Base-by-base conservation (phyloP, 2,113 vertebrate genomes). In the Leptosomus discolor region DNA sequence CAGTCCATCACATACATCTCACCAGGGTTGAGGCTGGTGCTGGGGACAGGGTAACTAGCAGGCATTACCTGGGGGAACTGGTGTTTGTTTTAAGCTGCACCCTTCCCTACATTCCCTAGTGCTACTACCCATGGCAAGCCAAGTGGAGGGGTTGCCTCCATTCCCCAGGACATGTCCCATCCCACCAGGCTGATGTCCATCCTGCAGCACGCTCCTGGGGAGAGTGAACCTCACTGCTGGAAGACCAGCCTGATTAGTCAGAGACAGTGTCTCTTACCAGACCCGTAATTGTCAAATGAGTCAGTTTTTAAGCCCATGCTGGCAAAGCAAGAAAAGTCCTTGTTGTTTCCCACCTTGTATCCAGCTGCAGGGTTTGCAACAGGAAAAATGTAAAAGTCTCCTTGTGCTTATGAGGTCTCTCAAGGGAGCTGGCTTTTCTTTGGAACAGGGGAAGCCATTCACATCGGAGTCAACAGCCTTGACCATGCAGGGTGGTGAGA, bases 121-220 rank as follows among this genome's bases (percentile, higher is more conserved):
- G 51, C 21, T 74, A 22, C 26, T 6, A 6, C 32, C 30, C 27
- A 10, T 8, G 8, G 43, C 27, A 58, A 88, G 20, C 32, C 53
- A 56, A 68, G 53, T 0, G 1, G 48, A 73, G 15, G 11, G 9
- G 48, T 86, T 0, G 0, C 48, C 16, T 76, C 45, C 1, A 0
- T 76, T 8, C 48, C 36, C 16, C 24, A 37, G 8, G 11, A 46
- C 0, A 2, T 5, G 3, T 87, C 26, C 32, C 26, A 20, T 43
- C 43, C 43, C 58, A 73, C 11, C 63, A 65, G 53, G 36, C 29
- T 84, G 48, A 37, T 41, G 63, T 15, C 41, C 2, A 2, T 24
- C 68, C 60, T 19, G 4, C 56, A 88, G 22, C 6, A 26, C 23
- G 15, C 27, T 84, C 15, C 18, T 43, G 8, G 29, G 3, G 9